Base-by-base conservation (phyloP, 2,113 vertebrate species). In the Gymnocephalus cernua region DNA sequence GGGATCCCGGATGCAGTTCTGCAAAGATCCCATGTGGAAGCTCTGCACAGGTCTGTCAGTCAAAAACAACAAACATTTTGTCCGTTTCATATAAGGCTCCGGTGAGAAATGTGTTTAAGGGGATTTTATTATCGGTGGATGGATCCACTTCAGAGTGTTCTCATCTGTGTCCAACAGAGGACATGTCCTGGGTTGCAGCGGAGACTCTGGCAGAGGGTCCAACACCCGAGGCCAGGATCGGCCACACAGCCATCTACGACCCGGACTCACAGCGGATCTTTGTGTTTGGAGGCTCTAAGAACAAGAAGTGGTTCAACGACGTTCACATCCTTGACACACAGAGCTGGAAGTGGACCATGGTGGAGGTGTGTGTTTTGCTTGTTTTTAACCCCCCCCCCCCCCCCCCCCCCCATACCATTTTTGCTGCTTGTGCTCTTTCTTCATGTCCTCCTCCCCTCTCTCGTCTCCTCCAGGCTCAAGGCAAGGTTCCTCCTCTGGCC, bases 281-380 rank as follows among this genome's bases (percentile, higher is more conserved):
- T 54, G 92, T 96, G 27, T 96, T 96, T 18, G 95, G 96, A 7
- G 95, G 95, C 57, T 95, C 93, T 3, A 96, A 96, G 81, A 95
- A 95, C 87, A 95, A 87, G 69, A 94, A 95, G 80, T 96, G 94
- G 94, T 96, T 94, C 82, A 95, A 95, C 5, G 93, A 95, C 10
- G 91, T 95, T 25, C 95, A 95, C 86, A 94, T 95, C 74, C 89
- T 96, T 61, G 96, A 96, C 86, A 96, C 95, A 0, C 89, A 91
- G 84, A 95, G 94, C 86, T 96, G 95, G 95, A 93, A 90, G 76
- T 96, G 94, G 95, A 95, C 86, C 59, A 93, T 91, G 87, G 94
- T 95, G 68, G 94, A 94, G 93, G 95, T 93, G 50, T 58, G 77
- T 64, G 27, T 38, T 51, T 0, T 13, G n/a, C 11, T 47, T 45